Base-by-base conservation (phyloP, 2,797 vertebrate species). In the Ambastaia sidthimunki region DNA sequence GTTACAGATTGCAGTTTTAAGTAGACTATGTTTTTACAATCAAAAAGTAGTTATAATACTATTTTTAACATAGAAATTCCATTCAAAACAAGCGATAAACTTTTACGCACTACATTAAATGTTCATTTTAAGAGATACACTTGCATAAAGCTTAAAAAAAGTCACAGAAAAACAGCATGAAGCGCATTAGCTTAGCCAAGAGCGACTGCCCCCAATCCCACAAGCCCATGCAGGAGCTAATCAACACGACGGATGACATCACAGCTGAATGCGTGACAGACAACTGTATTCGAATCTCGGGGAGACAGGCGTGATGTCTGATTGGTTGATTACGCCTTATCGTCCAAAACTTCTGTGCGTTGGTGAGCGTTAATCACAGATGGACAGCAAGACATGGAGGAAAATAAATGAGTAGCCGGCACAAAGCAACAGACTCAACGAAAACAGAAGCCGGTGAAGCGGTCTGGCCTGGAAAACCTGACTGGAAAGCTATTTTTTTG, bases 381-480 rank as follows among this genome's bases (percentile, higher is more conserved):
- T 83, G 84, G 79, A 57, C 85, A 80, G 71, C 76, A 84, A 60
- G 74, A 82, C 82, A 86, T 86, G 83, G 69, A 84, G 80, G 18
- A 67, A 80, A 41, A 63, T 79, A 63, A 79, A 79, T 72, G 69
- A 87, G 72, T 79, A 82, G 86, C 80, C 67, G 68, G 82, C 77
- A 82, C 80, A 82, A 83, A 80, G 82, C 80, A 60, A 83, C 60
- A 87, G 72, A 85, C 80, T 59, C 54, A 80, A 75, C 34, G 67
- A 60, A 9, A 83, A 82, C 81, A 86, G 62, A 81, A 83, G 80
- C 80, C 80, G 78, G 80, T 78, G 82, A 76, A 82, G 87, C 74
- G 48, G 83, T 88, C 87, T 87, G 88, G 81, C 81, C 82, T 85
- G 82, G 48, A 59, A 77, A 80, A 85, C 62, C 72, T 80, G 69